Base-by-base conservation (phyloP, 35 echinoderm and acorn worm genomes). In the Apostichopus californicus region DNA sequence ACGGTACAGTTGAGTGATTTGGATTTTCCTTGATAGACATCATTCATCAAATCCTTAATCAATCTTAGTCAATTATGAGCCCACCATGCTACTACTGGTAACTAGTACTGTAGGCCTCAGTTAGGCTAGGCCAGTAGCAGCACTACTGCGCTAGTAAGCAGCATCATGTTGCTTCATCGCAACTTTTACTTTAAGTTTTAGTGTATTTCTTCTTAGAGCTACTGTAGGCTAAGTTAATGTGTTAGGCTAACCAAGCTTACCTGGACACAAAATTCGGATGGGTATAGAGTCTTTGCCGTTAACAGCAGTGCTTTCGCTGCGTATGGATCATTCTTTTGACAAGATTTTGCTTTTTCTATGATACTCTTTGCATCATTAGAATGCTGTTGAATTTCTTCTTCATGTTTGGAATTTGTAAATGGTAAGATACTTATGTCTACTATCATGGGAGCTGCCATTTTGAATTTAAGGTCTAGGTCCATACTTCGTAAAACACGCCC, bases 251-350 rank as follows among this genome's bases (percentile, higher is more conserved):
- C 20, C 20, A 21, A 11, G 64, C 12, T 64, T 89, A 89, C 86
- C 86, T 89, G 86, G 13, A 89, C 86, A 89, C 86, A 89, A 53
- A 89, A 89, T 26, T 89, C 86, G 57, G 86, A 66, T 3, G 86
- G 86, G 86, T 89, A 89, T 18, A 89, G 64, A 11, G 86, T 89
- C 64, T 89, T 89, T 73, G 86, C 86, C 86, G 72, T 89, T 54
- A 89, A 52, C 14, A 89, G 8, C 4, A 89, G 86, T 8, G 86
- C 71, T 53, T 89, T 89, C 14, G 86, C 86, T 8, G 86, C 86
- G 64, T 89, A 89, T 9, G 86, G 61, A 73, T 89, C 86, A 15
- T 52, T 52, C 64, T 72, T 68, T 66, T 89, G 86, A 63, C 86
- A 89, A 8, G 63, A 71, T 64, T 89, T 89, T 73, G 86, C 86